phyloP scores from a whole-genome alignment of 2,113 vertebrate species.

The Henicopernis longicauda region DNA sequence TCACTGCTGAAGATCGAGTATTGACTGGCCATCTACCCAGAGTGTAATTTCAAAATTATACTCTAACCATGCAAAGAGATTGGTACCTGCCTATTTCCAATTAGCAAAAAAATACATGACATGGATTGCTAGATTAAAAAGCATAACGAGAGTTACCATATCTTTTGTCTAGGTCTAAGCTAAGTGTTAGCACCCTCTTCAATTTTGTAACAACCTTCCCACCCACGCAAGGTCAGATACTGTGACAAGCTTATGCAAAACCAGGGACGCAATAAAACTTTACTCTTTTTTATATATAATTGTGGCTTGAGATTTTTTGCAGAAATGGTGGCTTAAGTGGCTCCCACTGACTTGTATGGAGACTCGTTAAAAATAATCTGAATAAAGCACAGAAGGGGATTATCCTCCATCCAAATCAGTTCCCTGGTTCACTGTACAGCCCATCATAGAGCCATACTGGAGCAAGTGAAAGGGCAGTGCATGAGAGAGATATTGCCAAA shows the following conservation, averaged over 20 bases:
- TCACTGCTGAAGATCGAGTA: background rate
- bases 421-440: background rate
- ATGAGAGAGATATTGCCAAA: background rate
- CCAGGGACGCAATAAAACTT: background rate
- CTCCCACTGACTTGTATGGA: background rate
- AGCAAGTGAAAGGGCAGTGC: background rate
- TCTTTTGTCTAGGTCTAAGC: background rate
- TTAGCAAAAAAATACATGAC: background rate
- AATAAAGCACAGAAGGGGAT: background rate
- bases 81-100: background rate
- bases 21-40: background rate
- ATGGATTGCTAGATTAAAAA: background rate
- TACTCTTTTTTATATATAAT: background rate
- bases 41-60: background rate
- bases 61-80: background rate
- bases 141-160: background rate
- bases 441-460: background rate
- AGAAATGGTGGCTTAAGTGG: background rate
- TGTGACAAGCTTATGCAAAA: background rate
- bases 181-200: background rate
- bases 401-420: background rate
- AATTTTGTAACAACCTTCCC: background rate
- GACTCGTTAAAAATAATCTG: background rate
- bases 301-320: background rate
- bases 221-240: background rate